Base-by-base conservation (phyloP, 2,888 invertebrate genomes). In the Trichogramma dendrolimi region DNA sequence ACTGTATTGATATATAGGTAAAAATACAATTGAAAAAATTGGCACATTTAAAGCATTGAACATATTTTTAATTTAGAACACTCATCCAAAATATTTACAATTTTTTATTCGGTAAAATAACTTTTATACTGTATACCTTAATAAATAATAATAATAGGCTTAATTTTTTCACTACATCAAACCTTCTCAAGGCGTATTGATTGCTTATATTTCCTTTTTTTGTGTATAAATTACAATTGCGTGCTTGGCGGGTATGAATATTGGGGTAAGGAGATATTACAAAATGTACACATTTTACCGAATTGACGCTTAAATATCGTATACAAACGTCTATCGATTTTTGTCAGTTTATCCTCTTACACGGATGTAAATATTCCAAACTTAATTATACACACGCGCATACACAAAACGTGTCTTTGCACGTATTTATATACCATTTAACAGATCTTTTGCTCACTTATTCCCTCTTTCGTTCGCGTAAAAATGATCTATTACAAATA, bases 11-110 rank as follows among this genome's bases (percentile, higher is more conserved):
- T 27, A 27, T 27, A 27, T 2, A 27, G 27, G 27, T 27, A 27
- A 27, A 27, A 27, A 48, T 48, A 11, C 4, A n/a, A 48, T 14
- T 48, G 5, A 63, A 55, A 61, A 62, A 46, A 62, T 60, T 49
- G 64, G 65, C 59, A 60, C 58, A 55, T 58, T 62, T 71, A 27
- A 72, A 75, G 76, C 76, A 73, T 74, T 76, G 70, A 73, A 73
- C 69, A 71, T 76, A 71, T 67, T 76, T 78, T 77, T 77, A 77
- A 77, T 78, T 78, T 77, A 77, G 73, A 76, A 74, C 75, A 77
- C 76, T 75, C 76, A 73, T 77, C 75, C 71, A 73, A 77, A 74
- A 72, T 78, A 78, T 78, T 69, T 78, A 78, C 76, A 76, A 64
- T 68, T 60, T 73, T 71, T 72, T 72, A 69, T 71, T 74, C 67